Percentiles rank a stretch among this genome's conserved stretches.
phyloP scores from a whole-genome alignment of 1,140 invertebrate species.

The Drosophila paulistorum region DNA sequence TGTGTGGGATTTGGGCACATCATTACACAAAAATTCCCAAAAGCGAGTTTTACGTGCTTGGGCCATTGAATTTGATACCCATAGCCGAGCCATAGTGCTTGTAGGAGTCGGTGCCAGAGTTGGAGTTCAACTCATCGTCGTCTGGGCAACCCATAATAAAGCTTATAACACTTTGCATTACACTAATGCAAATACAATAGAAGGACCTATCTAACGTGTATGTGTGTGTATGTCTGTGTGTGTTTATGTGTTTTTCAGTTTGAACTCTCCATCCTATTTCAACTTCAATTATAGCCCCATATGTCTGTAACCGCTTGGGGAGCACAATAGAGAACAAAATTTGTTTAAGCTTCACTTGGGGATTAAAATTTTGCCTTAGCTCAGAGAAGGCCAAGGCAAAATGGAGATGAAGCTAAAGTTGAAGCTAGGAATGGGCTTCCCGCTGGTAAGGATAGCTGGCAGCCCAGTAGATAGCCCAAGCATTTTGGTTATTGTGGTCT shows the following conservation, averaged over 20 bases:
- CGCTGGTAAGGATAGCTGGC: constrained; percentile 38
- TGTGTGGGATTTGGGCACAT: constrained; percentile 70
- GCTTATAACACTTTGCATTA: constrained; percentile 82
- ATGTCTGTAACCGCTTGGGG: constrained; percentile 53
- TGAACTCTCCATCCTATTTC: constrained; percentile 37
- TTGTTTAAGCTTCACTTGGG: constrained; percentile 73
- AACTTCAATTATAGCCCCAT: constrained; percentile 72
- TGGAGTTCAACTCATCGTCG: constrained; percentile 20
- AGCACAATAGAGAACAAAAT: constrained; percentile 63
- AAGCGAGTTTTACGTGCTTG: constrained; percentile 53
- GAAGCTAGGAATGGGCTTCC: constrained; percentile 10
- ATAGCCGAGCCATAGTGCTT: neutral
- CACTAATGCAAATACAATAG: constrained; percentile 81
- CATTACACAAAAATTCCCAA: constrained; percentile 75
- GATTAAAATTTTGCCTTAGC: constrained; percentile 63
- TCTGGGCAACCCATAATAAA: constrained; percentile 69
- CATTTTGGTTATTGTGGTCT: constrained; percentile 59
- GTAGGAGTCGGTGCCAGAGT: neutral
- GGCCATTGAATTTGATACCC: constrained; percentile 33
- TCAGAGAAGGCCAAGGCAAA: constrained; percentile 29
- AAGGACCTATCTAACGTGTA: neutral
- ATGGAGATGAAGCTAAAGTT: constrained; percentile 25
- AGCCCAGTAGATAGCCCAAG: constrained; percentile 23
- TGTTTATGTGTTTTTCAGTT: constrained; percentile 12
- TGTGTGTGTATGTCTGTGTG: constrained; percentile 1